Percentiles rank a stretch among this genome's conserved stretches.
Conservation (phyloP, 2,113 vertebrate species). For the Pachyramphus minor region DNA sequence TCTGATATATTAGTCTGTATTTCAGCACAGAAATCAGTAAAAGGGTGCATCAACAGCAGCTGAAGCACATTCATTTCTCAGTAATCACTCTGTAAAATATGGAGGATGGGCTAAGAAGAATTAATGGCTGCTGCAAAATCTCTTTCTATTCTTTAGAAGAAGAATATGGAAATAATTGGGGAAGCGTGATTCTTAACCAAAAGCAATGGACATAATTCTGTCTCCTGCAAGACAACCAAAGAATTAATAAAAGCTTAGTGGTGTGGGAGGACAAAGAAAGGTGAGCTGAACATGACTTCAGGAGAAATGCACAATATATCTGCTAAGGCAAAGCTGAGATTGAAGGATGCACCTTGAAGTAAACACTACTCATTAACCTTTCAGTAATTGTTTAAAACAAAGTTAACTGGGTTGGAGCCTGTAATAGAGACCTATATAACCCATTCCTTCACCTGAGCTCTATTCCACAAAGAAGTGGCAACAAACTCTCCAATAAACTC, state of each 20-base stretch:
- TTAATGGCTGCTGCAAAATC: not conserved
- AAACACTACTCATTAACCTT: not conserved
- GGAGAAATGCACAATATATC: too few species aligned
- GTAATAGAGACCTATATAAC: not conserved
- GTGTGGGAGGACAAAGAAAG: not conserved
- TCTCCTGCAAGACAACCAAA: not conserved
- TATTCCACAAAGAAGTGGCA: not conserved
- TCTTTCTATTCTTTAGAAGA: not conserved
- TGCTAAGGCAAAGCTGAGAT: not conserved
- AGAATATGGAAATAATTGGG: not conserved
- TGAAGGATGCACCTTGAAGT: not conserved
- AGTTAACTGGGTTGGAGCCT: not conserved
- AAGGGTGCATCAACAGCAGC: not conserved
- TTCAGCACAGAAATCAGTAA: conserved; percentile 10
- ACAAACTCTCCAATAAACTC: not conserved
- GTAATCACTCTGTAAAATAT: not conserved
- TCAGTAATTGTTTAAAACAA: not conserved
- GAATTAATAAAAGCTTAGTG: not conserved
- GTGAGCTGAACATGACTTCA: not conserved
- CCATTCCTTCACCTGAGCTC: not conserved
- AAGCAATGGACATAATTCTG: not conserved
- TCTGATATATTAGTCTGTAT: not conserved
- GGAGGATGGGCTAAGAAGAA: not conserved
- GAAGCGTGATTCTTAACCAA: not conserved
- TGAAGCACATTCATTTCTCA: not conserved